Conservation (phyloP, 2,113 vertebrate genomes). For the Brachirus orientalis region DNA sequence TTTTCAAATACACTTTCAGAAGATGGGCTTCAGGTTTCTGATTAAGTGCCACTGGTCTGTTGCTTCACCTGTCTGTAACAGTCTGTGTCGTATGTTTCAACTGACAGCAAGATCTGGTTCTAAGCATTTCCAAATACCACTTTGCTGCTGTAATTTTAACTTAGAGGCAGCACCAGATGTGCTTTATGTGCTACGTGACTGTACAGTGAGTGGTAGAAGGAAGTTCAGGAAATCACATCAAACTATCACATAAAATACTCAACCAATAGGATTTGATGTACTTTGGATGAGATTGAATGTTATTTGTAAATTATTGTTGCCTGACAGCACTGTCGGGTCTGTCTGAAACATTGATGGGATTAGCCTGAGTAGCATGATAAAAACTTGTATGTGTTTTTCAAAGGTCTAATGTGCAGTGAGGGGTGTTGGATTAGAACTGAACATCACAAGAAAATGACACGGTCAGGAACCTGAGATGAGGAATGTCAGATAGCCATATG, state of each 20-base stretch:
- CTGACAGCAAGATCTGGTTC: constrained; percentile 6
- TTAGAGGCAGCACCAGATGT: constrained; percentile 32
- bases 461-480: constrained; percentile 41
- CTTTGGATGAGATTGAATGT: background rate
- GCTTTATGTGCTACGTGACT: background rate
- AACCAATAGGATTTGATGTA: background rate
- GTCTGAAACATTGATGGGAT: constrained; percentile 22
- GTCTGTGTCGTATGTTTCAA: background rate
- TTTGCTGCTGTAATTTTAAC: background rate
- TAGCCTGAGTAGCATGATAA: constrained; percentile 7
- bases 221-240: background rate
- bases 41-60: background rate
- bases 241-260: background rate
- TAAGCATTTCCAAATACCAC: constrained; percentile 12
- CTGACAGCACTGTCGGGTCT: no score
- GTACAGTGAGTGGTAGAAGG: background rate
- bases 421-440: constrained; percentile 17
- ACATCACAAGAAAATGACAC: constrained; percentile 32
- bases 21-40: background rate
- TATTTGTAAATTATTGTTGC: no score
- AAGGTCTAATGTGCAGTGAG: constrained; percentile 4
- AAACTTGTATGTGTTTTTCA: constrained; percentile 10
- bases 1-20: background rate
- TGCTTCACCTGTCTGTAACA: constrained; percentile 31
- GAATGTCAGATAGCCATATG: constrained; percentile 51